These are phyloP conservation scores for Pseudomyrmex dendroicus DNA, from an alignment of 1,140 invertebrate species.

Conservation along the genomic window DNA sequence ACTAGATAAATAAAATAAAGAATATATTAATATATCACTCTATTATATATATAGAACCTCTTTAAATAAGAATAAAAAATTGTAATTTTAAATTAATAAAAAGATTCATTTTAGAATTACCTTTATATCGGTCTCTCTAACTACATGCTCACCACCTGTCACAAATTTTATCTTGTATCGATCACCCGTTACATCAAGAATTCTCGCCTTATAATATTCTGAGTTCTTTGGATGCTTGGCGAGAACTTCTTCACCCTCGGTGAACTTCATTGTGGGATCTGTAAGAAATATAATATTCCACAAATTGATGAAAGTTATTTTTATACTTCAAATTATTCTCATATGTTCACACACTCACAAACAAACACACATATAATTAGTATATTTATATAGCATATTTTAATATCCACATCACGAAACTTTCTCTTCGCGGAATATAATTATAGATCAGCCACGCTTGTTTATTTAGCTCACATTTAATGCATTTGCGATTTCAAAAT, in stretches of 20 bases:
- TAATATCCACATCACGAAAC: too few species aligned
- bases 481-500: neutral
- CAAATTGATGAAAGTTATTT: neutral
- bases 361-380: too few species aligned
- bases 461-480: conserved; percentile 10
- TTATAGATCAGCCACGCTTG: too few species aligned
- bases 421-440: too few species aligned
- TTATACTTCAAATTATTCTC: too few species aligned
- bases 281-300: neutral
- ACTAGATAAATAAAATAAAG: conserved; percentile 53
- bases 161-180: conserved; percentile 76
- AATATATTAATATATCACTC: neutral
- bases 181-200: conserved; percentile 73
- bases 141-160: conserved; percentile 71
- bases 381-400: too few species aligned
- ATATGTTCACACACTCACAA: too few species aligned
- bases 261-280: conserved; percentile 73
- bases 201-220: conserved; percentile 74
- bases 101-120: conserved; percentile 59
- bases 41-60: neutral
- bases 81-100: neutral
- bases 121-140: conserved; percentile 75
- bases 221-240: conserved; percentile 75
- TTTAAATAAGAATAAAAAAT: neutral
- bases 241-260: conserved; percentile 78